A percentile compares a stretch with the other conserved stretches of the same genome.
These are phyloP conservation scores for Ceryle rudis DNA, from an alignment of 2,797 vertebrate genomes.

Conservation along the genomic window DNA sequence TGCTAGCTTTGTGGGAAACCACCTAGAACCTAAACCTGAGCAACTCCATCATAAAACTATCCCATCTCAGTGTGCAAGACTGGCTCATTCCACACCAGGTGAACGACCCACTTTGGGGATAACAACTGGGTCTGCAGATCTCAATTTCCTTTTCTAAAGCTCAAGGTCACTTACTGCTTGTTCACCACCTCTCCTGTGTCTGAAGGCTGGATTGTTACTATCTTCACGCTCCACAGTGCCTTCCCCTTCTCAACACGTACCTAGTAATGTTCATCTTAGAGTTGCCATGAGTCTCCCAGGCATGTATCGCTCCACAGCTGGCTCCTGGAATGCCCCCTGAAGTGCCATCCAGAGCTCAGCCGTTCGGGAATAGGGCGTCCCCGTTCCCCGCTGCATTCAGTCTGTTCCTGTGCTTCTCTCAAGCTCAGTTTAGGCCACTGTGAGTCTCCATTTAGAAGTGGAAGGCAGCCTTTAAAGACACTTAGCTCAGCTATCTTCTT, in stretches of 20 bases:
- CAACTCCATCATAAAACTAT: too few relatives aligned
- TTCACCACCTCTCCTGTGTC: not conserved
- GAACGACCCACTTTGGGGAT: too few relatives aligned
- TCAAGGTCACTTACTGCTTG: not conserved
- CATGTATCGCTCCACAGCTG: too few relatives aligned
- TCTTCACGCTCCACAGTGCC: not conserved
- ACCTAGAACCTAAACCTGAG: too few relatives aligned
- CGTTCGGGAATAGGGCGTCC: rapidly evolving
- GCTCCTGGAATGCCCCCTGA: not conserved
- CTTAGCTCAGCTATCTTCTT: not conserved
- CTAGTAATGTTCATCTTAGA: rapidly evolving
- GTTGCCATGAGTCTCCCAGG: not conserved
- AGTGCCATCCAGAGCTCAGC: not conserved
- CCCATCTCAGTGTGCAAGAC: too few relatives aligned
- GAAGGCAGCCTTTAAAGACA: not conserved
- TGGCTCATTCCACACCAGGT: too few relatives aligned
- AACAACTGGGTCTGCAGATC: not conserved
- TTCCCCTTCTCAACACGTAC: not conserved
- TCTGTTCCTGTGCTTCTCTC: not conserved
- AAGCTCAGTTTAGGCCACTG: not conserved
- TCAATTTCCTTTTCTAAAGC: not conserved
- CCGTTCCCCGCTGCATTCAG: not conserved
- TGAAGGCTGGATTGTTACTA: not conserved
- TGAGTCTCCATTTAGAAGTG: not conserved
- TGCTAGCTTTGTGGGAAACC: too few relatives aligned